Evolutionary conservation across 2,797 vertebrate species (phyloP), one percentile per base, ranked within the genome.

Genomic region (Hippopotamyrus pictus): DNA sequence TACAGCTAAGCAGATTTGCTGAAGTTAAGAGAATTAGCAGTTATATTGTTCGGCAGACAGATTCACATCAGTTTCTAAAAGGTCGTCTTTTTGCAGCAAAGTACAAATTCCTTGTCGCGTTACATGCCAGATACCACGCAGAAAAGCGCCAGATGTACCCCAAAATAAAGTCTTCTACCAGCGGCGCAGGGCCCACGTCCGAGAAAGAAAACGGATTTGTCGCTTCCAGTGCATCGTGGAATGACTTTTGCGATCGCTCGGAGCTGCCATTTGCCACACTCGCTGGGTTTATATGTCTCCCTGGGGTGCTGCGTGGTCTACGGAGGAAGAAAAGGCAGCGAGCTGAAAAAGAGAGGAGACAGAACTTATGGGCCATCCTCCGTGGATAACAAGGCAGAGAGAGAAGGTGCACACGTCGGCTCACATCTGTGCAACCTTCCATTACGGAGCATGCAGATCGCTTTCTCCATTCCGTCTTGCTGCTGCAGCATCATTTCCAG

Each of bases 361-460:
- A 79, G 73, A 79, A 51, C 46, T 29, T 51, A 51, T 53, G 6
- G 50, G 83, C 46, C 83, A 8, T 51, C 83, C n/a, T 22, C 82
- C 46, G 46, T 25, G 82, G 46, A 50, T 46, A 84, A 84, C 41
- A 53, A 86, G 84, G 44, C 50, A 2, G 6, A 22, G 48, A 2
- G 51, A 37, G 29, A 86, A 54, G 84, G 25, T 37, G 51, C 25
- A 29, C 1, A 5, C 50, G 46, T 53, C 48, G n/a, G 25, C 83
- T 33, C 46, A 1, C 19, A 79, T 79, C 83, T 7, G 19, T 17
- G 8, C 22, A 7, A 11, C 85, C 85, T 57, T 41, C 85, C 85
- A 37, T 86, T 86, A 84, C 19, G 82, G 46, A 48, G 46, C 82
- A 50, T 84, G 82, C 85, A 85, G 48, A 85, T 51, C 83, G n/a